phyloP scores from a whole-genome alignment of 1,140 invertebrate species.

The Drosophila ficusphila region DNA sequence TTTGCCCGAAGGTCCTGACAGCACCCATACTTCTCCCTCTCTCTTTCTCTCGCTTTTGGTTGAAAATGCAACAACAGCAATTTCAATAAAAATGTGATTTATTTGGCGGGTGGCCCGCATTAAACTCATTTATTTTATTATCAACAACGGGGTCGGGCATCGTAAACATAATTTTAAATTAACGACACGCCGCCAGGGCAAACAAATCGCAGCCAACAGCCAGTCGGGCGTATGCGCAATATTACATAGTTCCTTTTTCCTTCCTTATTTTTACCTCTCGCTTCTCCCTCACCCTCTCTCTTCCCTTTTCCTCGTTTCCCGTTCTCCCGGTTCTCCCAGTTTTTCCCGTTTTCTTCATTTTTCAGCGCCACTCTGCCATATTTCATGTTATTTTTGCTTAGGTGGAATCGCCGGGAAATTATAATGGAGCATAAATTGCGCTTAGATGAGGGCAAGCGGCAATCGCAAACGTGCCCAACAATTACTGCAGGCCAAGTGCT shows the following conservation, averaged over 20 bases:
- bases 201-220: conserved; percentile 47
- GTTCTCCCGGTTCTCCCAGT: too few relatives aligned
- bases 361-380: conserved; percentile 42
- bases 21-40: not conserved
- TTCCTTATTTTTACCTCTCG: conserved; percentile 8
- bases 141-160: conserved; percentile 50
- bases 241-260: conserved; percentile 43
- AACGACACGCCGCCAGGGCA: conserved; percentile 54
- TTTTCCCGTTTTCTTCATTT: conserved; percentile 21
- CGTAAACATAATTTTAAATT: conserved; percentile 66
- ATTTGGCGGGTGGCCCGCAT: conserved; percentile 32
- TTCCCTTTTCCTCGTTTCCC: too few relatives aligned
- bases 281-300: not conserved
- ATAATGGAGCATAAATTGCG: conserved; percentile 62
- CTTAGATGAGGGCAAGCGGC: conserved; percentile 31
- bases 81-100: conserved; percentile 65
- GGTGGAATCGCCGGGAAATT: conserved; percentile 47
- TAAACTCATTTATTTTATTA: conserved; percentile 66
- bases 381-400: conserved; percentile 57
- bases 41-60: conserved; percentile 5
- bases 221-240: conserved; percentile 50
- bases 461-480: conserved; percentile 34
- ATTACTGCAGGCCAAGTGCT: conserved; percentile 51
- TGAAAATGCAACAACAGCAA: conserved; percentile 50
- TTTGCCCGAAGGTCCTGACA: conserved; percentile 26